Conservation (phyloP, 1,140 invertebrate species). For the Bombus sylvicola region DNA sequence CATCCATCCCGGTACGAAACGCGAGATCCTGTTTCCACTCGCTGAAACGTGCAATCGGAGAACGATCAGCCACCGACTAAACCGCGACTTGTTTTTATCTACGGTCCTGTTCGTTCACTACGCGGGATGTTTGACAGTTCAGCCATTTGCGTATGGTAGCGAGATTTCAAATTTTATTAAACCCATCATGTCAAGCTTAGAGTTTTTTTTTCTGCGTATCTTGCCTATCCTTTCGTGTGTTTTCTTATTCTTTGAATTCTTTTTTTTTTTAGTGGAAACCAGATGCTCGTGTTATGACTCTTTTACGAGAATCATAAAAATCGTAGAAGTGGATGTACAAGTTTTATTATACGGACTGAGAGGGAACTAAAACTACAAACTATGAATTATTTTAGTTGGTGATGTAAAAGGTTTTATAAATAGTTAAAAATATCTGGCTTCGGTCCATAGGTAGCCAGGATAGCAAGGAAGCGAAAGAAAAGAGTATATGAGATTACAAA, state of each 20-base stretch:
- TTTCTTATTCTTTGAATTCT: neutral
- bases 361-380: neutral
- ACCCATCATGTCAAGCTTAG: neutral
- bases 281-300: no score
- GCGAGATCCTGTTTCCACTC: neutral
- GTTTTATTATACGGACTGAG: neutral
- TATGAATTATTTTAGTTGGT: neutral
- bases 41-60: neutral
- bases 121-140: neutral
- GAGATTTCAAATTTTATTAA: neutral
- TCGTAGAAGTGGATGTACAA: neutral
- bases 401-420: neutral
- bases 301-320: neutral
- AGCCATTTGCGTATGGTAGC: neutral
- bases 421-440: neutral
- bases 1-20: neutral
- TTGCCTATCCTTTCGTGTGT: neutral
- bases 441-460: rapidly evolving
- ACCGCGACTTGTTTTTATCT: constrained; percentile 14
- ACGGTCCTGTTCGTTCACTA: neutral
- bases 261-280: no score
- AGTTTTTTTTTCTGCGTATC: neutral
- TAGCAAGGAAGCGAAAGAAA: neutral
- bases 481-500: neutral
- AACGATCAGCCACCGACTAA: neutral